These are phyloP conservation scores for Eidolon dupreanum DNA, from an alignment of 2,797 vertebrate species.

Conservation along the genomic window DNA sequence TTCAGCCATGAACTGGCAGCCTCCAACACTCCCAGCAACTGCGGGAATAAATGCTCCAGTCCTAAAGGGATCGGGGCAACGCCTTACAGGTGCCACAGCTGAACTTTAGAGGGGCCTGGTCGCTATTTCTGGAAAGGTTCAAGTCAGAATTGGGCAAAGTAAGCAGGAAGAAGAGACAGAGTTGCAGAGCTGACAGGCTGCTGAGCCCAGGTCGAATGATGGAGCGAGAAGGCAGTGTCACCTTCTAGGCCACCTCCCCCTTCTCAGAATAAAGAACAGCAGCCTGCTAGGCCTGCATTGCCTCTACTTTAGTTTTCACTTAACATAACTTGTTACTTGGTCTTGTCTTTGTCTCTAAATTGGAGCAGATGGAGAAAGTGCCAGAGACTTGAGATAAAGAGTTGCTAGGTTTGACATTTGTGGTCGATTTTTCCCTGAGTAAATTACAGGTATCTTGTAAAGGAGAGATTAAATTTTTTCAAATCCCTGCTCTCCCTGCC, in stretches of 20 bases:
- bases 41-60: neutral
- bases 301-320: neutral
- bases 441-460: neutral
- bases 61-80: neutral
- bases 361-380: neutral
- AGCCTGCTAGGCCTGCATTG: rapidly evolving
- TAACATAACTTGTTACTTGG: neutral
- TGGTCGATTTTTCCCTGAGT: neutral
- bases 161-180: neutral
- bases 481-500: neutral
- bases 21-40: neutral
- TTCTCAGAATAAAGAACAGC: neutral
- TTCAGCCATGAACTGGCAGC: neutral
- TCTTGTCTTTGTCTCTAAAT: neutral
- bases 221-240: neutral
- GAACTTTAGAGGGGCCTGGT: neutral
- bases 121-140: neutral
- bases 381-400: slow-evolving; percentile 20
- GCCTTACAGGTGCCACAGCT: neutral
- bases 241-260: neutral
- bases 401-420: neutral
- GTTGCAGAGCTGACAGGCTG: neutral
- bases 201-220: neutral
- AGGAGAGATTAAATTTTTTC: neutral
- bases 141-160: neutral